Percentiles rank a stretch among this genome's conserved stretches.
These are phyloP conservation scores for Stylophora pistillata DNA, from an alignment of 64 coral and sea anemone genomes.

Conservation along the genomic window DNA sequence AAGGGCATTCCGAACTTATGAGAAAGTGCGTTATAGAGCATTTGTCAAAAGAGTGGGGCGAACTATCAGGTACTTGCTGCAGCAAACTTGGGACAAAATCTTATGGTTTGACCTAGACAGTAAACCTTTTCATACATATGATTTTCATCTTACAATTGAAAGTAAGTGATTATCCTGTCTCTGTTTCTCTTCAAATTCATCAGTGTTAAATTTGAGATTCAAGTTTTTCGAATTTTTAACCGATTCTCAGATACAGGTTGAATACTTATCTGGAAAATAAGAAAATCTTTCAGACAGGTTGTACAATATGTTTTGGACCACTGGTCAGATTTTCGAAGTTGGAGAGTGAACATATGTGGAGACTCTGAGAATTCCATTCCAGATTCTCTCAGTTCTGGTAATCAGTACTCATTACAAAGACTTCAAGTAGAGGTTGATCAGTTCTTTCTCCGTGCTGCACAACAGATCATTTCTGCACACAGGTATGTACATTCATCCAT, in stretches of 20 bases:
- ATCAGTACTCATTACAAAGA: slow-evolving; percentile 76
- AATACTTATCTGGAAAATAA: not conserved
- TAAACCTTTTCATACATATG: not conserved
- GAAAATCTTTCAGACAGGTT: slow-evolving; percentile 56
- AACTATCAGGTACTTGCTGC: slow-evolving; percentile 77
- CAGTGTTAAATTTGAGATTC: too few relatives aligned
- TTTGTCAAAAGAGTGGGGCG: slow-evolving; percentile 94
- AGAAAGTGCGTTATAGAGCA: slow-evolving; percentile 81
- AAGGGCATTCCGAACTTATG: slow-evolving; percentile 80
- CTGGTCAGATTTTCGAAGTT: slow-evolving; percentile 90
- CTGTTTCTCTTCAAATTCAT: too few relatives aligned
- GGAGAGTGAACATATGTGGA: slow-evolving; percentile 71
- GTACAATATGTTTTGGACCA: slow-evolving; percentile 89
- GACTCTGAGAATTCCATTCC: slow-evolving; percentile 70
- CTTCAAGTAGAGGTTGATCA: slow-evolving; percentile 92
- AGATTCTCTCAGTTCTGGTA: slow-evolving; percentile 49
- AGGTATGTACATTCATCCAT: slow-evolving; percentile 41
- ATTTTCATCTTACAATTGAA: too few relatives aligned
- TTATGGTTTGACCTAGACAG: not conserved
- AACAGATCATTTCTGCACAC: slow-evolving; percentile 91
- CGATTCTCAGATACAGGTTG: too few relatives aligned
- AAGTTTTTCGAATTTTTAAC: too few relatives aligned
- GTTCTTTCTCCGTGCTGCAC: slow-evolving; percentile 93
- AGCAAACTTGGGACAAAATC: not conserved
- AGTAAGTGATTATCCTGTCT: too few relatives aligned